phyloP scores from a whole-genome alignment of 2,113 vertebrate genomes.

The Alouatta palliata region DNA sequence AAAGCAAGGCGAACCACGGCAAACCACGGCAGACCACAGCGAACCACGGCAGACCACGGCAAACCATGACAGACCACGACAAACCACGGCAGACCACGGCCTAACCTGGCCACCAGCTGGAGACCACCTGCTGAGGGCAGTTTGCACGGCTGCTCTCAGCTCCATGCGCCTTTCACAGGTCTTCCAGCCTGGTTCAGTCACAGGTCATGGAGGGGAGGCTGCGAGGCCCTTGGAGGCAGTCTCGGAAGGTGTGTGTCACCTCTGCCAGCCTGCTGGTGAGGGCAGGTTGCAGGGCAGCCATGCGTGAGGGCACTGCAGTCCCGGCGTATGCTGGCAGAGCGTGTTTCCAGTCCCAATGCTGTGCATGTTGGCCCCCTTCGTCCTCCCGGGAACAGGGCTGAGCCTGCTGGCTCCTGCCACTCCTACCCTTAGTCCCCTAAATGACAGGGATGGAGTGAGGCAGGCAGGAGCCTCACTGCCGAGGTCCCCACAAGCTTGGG shows the following conservation, averaged over 20 bases:
- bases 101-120: too few relatives aligned
- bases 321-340: too few relatives aligned
- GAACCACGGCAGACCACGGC: too few relatives aligned
- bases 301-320: too few relatives aligned
- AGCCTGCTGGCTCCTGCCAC: not conserved
- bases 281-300: not conserved
- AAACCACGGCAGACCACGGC: too few relatives aligned
- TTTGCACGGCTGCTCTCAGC: not conserved
- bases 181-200: not conserved
- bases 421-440: not conserved
- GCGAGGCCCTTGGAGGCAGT: not conserved
- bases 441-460: too few relatives aligned
- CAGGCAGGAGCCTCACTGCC: too few relatives aligned
- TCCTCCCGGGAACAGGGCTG: not conserved
- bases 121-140: too few relatives aligned
- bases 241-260: not conserved
- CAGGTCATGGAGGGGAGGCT: not conserved
- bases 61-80: too few relatives aligned
- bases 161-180: not conserved
- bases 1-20: too few relatives aligned
- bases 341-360: not conserved
- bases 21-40: too few relatives aligned
- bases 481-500: too few relatives aligned
- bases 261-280: not conserved
- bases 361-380: not conserved